Conservation (phyloP, 2,888 invertebrate genomes). For the Campopleginae sp. region DNA sequence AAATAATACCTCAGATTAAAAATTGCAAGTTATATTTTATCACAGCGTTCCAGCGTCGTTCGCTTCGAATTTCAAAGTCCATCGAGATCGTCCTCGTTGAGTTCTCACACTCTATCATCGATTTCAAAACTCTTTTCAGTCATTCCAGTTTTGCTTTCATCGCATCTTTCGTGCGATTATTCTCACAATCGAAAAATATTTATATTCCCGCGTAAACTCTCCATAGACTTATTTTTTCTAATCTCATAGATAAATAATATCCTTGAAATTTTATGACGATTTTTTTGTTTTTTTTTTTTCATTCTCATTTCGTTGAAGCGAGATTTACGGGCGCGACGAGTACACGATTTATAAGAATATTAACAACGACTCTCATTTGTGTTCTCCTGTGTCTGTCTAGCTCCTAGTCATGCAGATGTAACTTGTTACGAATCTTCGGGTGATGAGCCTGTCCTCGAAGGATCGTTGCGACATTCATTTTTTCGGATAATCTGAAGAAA, state of each 20-base stretch:
- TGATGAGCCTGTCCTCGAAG: conserved; percentile 19
- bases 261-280: neutral
- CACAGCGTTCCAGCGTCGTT: conserved; percentile 1
- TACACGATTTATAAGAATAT: conserved; percentile 20
- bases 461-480: conserved; percentile 33
- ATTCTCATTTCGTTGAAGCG: neutral
- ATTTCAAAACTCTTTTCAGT: conserved; percentile 11
- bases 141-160: conserved; percentile 31
- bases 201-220: neutral
- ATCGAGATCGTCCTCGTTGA: conserved; percentile 10
- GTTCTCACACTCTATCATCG: neutral
- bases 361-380: conserved; percentile 36
- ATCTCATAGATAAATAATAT: neutral
- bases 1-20: conserved; percentile 47
- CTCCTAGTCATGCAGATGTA: conserved; percentile 65
- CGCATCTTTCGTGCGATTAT: neutral
- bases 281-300: neutral
- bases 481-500: conserved; percentile 23
- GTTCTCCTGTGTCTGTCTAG: conserved; percentile 37
- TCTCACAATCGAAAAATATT: conserved; percentile 15
- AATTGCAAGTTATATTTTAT: conserved; percentile 8
- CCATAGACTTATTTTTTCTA: neutral
- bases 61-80: conserved; percentile 13
- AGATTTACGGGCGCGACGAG: neutral
- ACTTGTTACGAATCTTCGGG: conserved; percentile 17